phyloP scores from a whole-genome alignment of 2,113 vertebrate genomes.

The Passer montanus region DNA sequence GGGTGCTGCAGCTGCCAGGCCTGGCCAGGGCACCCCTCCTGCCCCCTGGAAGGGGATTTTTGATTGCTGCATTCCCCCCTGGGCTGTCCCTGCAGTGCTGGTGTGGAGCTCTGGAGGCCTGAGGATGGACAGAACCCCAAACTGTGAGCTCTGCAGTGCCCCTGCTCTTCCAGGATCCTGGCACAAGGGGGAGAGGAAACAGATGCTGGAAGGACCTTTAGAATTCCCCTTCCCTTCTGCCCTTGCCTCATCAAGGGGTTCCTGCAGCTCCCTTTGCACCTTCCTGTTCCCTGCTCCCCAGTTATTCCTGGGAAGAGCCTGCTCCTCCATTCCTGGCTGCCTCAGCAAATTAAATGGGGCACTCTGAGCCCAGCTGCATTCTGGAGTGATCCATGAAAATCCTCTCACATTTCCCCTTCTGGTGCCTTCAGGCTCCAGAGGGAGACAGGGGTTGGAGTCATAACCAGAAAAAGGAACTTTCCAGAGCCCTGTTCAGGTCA shows the following conservation, averaged over 20 bases:
- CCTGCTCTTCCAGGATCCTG: background rate
- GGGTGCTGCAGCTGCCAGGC: background rate
- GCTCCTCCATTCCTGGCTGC: background rate
- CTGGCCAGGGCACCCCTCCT: background rate
- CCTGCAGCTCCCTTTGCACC: background rate
- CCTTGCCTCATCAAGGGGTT: background rate
- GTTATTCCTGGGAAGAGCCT: background rate
- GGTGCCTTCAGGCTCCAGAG: background rate
- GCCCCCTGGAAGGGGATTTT: background rate
- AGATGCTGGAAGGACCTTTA: background rate
- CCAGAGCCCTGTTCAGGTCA: background rate
- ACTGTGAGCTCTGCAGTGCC: background rate
- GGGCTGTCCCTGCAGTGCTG: background rate
- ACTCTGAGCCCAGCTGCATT: background rate
- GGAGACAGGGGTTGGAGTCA: background rate
- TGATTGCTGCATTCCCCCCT: rapidly evolving
- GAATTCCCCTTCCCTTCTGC: background rate
- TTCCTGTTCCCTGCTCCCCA: background rate
- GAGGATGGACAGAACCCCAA: background rate
- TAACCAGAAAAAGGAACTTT: background rate
- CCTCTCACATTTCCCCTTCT: background rate
- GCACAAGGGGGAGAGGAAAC: background rate
- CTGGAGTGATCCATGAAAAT: background rate
- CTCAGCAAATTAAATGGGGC: background rate
- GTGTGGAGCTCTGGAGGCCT: background rate